Conservation (phyloP, 2,888 invertebrate species). For the Cosmopolites sordidus region DNA sequence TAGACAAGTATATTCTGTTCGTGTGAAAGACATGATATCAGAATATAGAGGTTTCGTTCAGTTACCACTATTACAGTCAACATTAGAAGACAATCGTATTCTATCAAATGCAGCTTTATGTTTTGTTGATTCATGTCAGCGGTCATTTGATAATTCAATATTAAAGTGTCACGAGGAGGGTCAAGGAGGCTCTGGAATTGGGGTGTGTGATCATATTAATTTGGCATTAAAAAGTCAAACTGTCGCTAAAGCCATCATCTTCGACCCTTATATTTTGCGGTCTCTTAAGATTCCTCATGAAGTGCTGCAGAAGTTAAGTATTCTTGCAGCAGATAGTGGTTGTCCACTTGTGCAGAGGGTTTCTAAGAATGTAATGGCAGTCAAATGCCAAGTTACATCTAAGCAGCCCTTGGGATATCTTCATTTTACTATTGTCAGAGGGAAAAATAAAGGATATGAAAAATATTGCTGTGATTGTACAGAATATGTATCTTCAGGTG, state of each 20-base stretch:
- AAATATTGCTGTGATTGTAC: constrained; percentile 38
- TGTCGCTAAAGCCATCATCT: constrained; percentile 57
- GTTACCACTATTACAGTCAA: constrained; percentile 44
- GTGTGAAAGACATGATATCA: constrained; percentile 63
- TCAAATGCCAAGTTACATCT: constrained; percentile 62
- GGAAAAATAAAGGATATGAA: constrained; percentile 48
- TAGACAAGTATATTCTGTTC: constrained; percentile 63
- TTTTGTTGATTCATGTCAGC: constrained; percentile 56
- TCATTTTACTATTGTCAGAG: constrained; percentile 59
- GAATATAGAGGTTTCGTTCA: constrained; percentile 73
- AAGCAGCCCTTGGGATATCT: constrained; percentile 67
- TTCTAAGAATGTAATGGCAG: constrained; percentile 66
- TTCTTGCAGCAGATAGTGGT: constrained; percentile 57
- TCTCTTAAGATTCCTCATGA: constrained; percentile 55
- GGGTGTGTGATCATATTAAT: constrained; percentile 57
- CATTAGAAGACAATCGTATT: constrained; percentile 34
- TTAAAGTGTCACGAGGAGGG: constrained; percentile 52
- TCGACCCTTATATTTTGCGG: constrained; percentile 59
- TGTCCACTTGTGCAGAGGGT: constrained; percentile 65
- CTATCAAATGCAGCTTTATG: constrained; percentile 49
- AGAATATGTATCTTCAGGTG: constrained; percentile 33
- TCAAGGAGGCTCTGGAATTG: constrained; percentile 23
- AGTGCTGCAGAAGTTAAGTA: constrained; percentile 58
- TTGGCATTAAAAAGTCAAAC: constrained; percentile 60
- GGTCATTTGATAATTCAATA: constrained; percentile 54